Percentiles rank a stretch among this genome's conserved stretches.
Evolutionary conservation across 2,797 vertebrate species (phyloP).

Genomic region (Bradypodion pumilum): DNA sequence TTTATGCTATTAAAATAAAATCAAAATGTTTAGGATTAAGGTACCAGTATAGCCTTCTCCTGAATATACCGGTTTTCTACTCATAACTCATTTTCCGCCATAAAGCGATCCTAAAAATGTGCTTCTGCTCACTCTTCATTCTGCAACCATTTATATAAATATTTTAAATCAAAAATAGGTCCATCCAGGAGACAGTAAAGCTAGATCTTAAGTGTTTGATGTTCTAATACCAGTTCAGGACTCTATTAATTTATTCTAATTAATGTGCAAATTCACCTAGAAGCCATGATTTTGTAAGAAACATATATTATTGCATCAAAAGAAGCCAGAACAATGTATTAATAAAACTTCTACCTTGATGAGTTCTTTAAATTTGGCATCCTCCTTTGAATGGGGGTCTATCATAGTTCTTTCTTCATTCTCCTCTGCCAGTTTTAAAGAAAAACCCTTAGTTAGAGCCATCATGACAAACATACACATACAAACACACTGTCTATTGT

Average conservation of each 20-base stretch:
- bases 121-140: background rate
- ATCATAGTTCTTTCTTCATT: slow-evolving; percentile 96
- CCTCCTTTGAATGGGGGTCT: slow-evolving; percentile 90
- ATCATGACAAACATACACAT: background rate
- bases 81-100: too few relatives aligned
- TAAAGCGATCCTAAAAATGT: background rate
- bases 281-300: background rate
- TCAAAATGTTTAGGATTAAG: background rate
- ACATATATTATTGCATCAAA: background rate
- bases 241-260: background rate
- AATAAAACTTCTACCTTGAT: slow-evolving; percentile 82
- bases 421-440: slow-evolving; percentile 83
- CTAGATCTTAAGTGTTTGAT: too few relatives aligned
- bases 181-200: too few relatives aligned
- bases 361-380: slow-evolving; percentile 94
- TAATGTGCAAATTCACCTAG: background rate
- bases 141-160: background rate
- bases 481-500: background rate
- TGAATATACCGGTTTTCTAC: background rate
- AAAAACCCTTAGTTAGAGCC: slow-evolving; percentile 40
- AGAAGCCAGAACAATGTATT: background rate
- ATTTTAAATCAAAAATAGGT: too few relatives aligned
- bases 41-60: background rate
- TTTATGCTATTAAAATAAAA: too few relatives aligned
- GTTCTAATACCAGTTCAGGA: background rate